A percentile compares a stretch with the other conserved stretches of the same genome.
phyloP scores from a whole-genome alignment of 2,113 vertebrate species.

The Notechis scutatus region DNA sequence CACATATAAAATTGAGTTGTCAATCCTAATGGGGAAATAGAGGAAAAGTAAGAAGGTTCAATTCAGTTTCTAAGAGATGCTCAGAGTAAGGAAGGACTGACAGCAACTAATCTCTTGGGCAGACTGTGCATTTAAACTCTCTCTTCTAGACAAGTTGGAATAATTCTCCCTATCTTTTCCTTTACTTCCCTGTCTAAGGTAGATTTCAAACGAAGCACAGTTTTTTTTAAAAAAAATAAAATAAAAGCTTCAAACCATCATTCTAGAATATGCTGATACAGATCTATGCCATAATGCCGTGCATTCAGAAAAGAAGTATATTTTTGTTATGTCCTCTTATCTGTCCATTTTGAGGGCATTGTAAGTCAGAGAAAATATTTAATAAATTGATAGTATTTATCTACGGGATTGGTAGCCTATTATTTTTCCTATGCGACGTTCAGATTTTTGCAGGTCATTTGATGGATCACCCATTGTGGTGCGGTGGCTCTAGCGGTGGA shows the following conservation, averaged over 20 bases:
- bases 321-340: neutral
- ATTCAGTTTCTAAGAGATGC: constrained; percentile 27
- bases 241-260: too few relatives aligned
- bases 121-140: constrained; percentile 30
- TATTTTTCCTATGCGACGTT: neutral
- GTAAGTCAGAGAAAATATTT: neutral
- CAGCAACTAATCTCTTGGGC: constrained; percentile 17
- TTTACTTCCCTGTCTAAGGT: neutral
- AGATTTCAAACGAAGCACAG: neutral
- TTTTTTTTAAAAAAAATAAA: too few relatives aligned
- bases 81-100: constrained; percentile 35
- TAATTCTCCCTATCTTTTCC: neutral
- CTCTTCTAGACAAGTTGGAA: constrained; percentile 6
- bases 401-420: neutral
- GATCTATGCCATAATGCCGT: neutral
- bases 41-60: constrained; percentile 28
- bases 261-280: constrained; percentile 12
- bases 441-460: neutral
- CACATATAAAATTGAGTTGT: constrained; percentile 23
- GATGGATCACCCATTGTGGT: too few relatives aligned
- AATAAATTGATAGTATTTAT: neutral
- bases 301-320: neutral
- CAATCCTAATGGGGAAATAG: constrained; percentile 27
- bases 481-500: too few relatives aligned
- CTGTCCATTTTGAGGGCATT: too few relatives aligned